These are phyloP conservation scores for Istiophorus platypterus DNA, from an alignment of 2,113 vertebrate genomes.

Conservation along the genomic window DNA sequence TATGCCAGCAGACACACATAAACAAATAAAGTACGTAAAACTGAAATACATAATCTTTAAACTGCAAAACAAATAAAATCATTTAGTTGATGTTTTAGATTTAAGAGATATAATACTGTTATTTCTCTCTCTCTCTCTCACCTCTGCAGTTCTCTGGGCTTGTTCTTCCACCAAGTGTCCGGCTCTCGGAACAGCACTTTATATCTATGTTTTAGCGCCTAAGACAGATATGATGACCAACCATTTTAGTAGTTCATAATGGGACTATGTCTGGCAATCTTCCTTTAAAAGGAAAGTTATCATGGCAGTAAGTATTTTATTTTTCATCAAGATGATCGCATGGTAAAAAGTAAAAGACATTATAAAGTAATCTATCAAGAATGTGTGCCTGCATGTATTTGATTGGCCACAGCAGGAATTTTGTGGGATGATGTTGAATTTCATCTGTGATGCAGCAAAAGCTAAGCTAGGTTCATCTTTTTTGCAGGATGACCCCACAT, in stretches of 20 bases:
- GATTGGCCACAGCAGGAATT: background rate
- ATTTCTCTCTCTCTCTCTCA: constrained; percentile 76
- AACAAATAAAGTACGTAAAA: background rate
- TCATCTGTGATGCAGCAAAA: background rate
- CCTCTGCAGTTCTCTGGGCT: constrained; percentile 95
- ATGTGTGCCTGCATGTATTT: background rate
- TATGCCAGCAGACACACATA: constrained; percentile 60
- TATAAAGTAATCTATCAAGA: background rate
- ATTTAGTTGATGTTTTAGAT: background rate
- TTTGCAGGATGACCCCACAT: background rate
- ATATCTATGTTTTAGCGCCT: constrained; percentile 93
- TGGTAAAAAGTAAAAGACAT: background rate
- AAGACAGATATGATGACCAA: constrained; percentile 25
- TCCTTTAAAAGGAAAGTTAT: background rate
- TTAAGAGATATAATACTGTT: background rate
- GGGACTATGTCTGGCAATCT: background rate
- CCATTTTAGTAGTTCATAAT: background rate
- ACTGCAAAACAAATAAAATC: background rate
- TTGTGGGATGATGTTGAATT: background rate
- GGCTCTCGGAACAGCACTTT: constrained; percentile 95
- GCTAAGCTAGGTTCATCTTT: background rate
- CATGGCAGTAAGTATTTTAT: background rate
- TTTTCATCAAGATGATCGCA: background rate
- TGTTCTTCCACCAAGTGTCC: constrained; percentile 97
- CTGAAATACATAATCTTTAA: background rate